Percentiles rank a stretch among this genome's conserved stretches.
Evolutionary conservation across 2,888 invertebrate species (phyloP).

Genomic region (Dorcus hopei): DNA sequence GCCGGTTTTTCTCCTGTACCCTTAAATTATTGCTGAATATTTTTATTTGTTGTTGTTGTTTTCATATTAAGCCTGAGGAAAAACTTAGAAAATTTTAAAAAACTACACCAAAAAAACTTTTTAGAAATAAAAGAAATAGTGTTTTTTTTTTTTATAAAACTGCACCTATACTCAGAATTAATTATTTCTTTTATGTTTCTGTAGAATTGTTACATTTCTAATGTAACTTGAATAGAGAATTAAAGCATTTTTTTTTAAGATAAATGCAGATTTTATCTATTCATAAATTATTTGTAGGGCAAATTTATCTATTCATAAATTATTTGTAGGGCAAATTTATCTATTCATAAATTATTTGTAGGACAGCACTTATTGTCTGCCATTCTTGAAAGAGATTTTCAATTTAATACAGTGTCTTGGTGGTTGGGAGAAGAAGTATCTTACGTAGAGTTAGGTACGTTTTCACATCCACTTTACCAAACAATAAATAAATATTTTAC

Average conservation of each 20-base stretch:
- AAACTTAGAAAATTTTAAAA: not conserved
- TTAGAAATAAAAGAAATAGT: not conserved
- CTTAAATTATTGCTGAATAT: too few species aligned
- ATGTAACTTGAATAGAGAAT: not conserved
- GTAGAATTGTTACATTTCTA: too few species aligned
- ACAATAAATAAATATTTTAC: slow-evolving; percentile 1
- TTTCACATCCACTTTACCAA: not conserved
- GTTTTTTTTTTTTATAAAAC: too few species aligned
- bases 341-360: slow-evolving; percentile 32
- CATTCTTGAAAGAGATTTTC: slow-evolving; percentile 66
- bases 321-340: slow-evolving; percentile 49
- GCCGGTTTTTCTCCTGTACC: too few species aligned
- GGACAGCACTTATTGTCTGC: slow-evolving; percentile 83
- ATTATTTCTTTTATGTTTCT: not conserved
- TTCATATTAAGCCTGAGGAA: not conserved
- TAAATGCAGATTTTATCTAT: not conserved
- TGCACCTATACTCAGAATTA: too few species aligned
- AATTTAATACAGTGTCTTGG: slow-evolving; percentile 74
- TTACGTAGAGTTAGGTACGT: slow-evolving; percentile 64
- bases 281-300: too few species aligned
- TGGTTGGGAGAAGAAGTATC: slow-evolving; percentile 75
- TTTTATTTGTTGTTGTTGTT: too few species aligned
- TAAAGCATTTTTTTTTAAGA: not conserved
- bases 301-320: not conserved
- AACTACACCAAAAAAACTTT: too few species aligned